Percentiles rank a stretch among this genome's conserved stretches.
phyloP scores from a whole-genome alignment of 2,888 invertebrate genomes.

The Oegoconia quadripuncta region DNA sequence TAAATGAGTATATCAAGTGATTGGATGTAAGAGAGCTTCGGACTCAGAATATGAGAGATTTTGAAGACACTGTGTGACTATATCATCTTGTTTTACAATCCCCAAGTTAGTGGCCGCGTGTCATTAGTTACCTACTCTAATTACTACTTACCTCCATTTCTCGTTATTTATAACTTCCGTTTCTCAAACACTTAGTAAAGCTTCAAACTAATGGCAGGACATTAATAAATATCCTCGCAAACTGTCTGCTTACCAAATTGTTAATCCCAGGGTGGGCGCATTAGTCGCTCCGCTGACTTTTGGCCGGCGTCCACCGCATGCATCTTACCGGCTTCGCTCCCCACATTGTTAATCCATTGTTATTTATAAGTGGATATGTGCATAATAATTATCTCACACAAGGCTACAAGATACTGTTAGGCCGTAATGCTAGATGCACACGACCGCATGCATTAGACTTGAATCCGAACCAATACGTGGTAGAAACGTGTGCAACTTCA shows the following conservation, averaged over 20 bases:
- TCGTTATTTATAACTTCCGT: conserved; percentile 1
- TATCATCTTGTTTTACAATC: too few species aligned
- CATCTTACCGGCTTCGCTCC: conserved; percentile 38
- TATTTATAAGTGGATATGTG: conserved; percentile 52
- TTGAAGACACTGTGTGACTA: too few species aligned
- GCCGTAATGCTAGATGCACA: conserved; percentile 36
- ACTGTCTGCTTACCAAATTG: conserved; percentile 54
- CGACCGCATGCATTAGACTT: conserved; percentile 34
- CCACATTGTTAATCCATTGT: conserved; percentile 58
- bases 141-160: too few species aligned
- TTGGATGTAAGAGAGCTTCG: too few species aligned
- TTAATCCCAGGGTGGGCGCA: conserved; percentile 46
- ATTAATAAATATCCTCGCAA: conserved; percentile 37
- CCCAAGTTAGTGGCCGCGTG: too few species aligned
- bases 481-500: neutral
- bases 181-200: too few species aligned
- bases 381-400: conserved; percentile 25
- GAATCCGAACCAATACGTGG: conserved; percentile 28
- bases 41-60: too few species aligned
- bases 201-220: conserved; percentile 8
- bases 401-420: conserved; percentile 35
- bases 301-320: conserved; percentile 56
- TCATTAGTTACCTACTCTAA: too few species aligned
- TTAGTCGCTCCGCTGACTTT: conserved; percentile 53
- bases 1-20: too few species aligned